Conservation (phyloP, 2,888 invertebrate species). For the Kuschelorhynchus macadamiae region DNA sequence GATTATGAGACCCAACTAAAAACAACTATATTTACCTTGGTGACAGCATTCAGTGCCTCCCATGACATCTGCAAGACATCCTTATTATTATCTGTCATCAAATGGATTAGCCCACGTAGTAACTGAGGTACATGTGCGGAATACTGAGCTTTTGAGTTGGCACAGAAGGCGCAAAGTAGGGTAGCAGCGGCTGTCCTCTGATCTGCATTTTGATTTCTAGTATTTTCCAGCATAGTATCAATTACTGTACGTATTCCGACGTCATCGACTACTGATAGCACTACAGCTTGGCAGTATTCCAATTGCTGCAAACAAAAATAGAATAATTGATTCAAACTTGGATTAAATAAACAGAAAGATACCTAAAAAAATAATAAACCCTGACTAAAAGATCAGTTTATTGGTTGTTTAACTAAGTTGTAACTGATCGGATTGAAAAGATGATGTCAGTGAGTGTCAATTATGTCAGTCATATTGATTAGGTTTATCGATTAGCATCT, state of each 20-base stretch:
- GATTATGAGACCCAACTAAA: no score
- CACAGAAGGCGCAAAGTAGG: conserved; percentile 91
- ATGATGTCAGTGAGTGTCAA: no score
- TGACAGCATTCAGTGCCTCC: conserved; percentile 92
- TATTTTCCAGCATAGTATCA: conserved; percentile 86
- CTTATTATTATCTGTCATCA: conserved; percentile 86
- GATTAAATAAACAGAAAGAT: no score
- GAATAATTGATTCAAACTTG: no score
- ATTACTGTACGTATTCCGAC: conserved; percentile 89
- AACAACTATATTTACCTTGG: conserved; percentile 81
- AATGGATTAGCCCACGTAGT: conserved; percentile 86
- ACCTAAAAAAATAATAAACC: no score
- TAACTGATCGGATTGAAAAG: no score
- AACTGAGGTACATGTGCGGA: conserved; percentile 90
- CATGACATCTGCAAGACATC: conserved; percentile 89
- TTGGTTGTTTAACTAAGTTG: no score
- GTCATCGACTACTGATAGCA: conserved; percentile 91
- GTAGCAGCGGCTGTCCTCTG: conserved; percentile 87
- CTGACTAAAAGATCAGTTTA: no score
- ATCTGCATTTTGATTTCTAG: conserved; percentile 75
- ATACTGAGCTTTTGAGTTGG: conserved; percentile 90
- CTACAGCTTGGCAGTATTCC: conserved; percentile 93
- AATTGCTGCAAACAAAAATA: conserved; percentile 74
- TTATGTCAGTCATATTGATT: no score
- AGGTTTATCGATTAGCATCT: no score